Evolutionary conservation across 2,113 vertebrate genomes (phyloP), one percentile per base, ranked within the genome.

Genomic region (Todiramphus saurophagus): DNA sequence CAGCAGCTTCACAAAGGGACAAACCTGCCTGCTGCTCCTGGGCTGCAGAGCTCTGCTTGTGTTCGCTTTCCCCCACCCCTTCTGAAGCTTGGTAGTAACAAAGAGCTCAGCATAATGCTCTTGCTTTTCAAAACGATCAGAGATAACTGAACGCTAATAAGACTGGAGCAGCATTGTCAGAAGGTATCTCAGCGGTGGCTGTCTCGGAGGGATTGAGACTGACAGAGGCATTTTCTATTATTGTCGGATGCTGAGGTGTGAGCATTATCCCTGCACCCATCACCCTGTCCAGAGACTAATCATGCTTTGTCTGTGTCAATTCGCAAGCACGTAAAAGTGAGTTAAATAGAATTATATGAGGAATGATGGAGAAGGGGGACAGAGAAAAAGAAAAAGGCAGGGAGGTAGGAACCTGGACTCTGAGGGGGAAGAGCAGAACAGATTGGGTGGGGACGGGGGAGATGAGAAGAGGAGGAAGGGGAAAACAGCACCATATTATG

Each of bases 191-290:
- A 12, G 95, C 25, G 7, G 84, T 78, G 93, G 66, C 92, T 48
- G 82, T 89, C 96, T 95, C 88, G 0, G 37, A 44, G 88, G 88
- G 75, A 91, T 75, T 67, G 86, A 91, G 95, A 77, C 86, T 97
- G 97, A 97, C 96, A 96, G 97, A 94, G 94, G 91, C 88, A 90
- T 95, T 97, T 97, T 95, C 87, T 94, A 59, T 87, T 92, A 43
- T 83, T 93, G 94, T 91, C 5, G 58, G 95, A 77, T 96, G 94
- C 95, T 93, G 96, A 97, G 95, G 95, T 94, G 94, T 93, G 94
- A 90, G 95, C 87, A 73, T 83, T 87, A 60, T 80, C 88, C 93
- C 91, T 15, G 91, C 7, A 46, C 83, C 89, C 91, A 86, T 94
- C 94, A 83, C 64, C 76, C 87, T 48, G 60, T 81, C 93, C 80